These are phyloP conservation scores for Oncorhynchus gorbuscha DNA, from an alignment of 2,113 vertebrate genomes.

Conservation along the genomic window DNA sequence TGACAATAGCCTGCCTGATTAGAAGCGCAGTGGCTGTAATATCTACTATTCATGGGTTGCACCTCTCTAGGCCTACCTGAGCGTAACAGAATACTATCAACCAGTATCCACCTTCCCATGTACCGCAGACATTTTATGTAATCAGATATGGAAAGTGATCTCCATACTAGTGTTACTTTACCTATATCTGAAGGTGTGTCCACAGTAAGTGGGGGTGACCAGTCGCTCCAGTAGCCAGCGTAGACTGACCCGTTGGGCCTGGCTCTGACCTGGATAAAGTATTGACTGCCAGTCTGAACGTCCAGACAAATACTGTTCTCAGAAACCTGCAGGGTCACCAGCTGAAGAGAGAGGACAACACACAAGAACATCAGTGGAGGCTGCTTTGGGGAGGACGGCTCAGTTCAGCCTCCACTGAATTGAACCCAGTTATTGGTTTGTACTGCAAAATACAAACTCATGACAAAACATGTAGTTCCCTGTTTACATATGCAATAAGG, in stretches of 20 bases:
- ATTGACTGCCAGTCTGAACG: conserved; percentile 66
- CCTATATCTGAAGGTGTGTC: conserved; percentile 62
- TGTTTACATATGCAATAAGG: too few relatives aligned
- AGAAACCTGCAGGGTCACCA: conserved; percentile 63
- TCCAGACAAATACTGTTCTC: conserved; percentile 55
- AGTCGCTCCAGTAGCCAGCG: conserved; percentile 75
- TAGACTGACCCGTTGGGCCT: conserved; percentile 73
- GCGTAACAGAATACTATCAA: too few relatives aligned
- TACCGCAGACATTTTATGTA: too few relatives aligned
- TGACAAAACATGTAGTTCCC: too few relatives aligned
- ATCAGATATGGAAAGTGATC: too few relatives aligned
- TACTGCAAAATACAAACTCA: background rate
- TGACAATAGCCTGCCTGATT: background rate
- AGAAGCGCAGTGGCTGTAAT: too few relatives aligned
- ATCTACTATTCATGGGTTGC: background rate
- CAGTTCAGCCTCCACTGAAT: too few relatives aligned
- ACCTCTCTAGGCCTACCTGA: conserved; percentile 35
- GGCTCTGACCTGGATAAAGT: conserved; percentile 75
- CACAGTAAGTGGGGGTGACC: conserved; percentile 68
- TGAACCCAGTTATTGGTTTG: background rate
- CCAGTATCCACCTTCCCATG: too few relatives aligned
- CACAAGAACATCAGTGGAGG: too few relatives aligned
- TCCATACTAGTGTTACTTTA: conserved; percentile 40
- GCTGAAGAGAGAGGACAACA: conserved; percentile 57
- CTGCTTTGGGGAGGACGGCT: too few relatives aligned